Evolutionary conservation across 92 coral and sea anemone species (phyloP).

Genomic region (Blastomussa wellsi): DNA sequence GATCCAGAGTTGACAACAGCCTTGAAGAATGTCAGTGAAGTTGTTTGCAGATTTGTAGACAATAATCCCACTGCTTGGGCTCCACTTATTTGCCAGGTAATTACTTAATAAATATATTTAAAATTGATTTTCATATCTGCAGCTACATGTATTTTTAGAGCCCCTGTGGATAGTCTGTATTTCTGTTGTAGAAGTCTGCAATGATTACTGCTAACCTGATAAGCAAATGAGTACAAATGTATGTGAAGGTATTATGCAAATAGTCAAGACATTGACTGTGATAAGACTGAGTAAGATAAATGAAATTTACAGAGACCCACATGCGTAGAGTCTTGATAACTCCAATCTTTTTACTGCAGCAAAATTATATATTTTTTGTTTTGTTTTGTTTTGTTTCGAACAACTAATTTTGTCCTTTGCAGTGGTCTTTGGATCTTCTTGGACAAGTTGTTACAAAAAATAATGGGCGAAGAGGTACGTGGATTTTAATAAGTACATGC

Average conservation of each 20-base stretch:
- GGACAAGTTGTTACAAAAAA: slow-evolving; percentile 94
- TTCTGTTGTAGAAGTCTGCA: not conserved
- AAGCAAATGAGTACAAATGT: too few species aligned
- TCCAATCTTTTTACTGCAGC: too few species aligned
- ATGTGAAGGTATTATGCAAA: too few species aligned
- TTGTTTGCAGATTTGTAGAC: slow-evolving; percentile 80
- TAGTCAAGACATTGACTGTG: too few species aligned
- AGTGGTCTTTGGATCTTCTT: slow-evolving; percentile 97
- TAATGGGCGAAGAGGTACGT: slow-evolving; percentile 75
- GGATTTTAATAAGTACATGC: not conserved
- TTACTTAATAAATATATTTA: too few species aligned
- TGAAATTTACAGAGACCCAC: too few species aligned
- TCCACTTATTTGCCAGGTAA: slow-evolving; percentile 89
- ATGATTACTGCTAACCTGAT: not conserved
- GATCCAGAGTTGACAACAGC: slow-evolving; percentile 84
- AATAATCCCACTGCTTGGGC: slow-evolving; percentile 96
- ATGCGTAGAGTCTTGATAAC: too few species aligned
- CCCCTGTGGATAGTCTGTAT: too few species aligned
- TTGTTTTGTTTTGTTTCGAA: not conserved
- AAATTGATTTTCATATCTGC: too few species aligned
- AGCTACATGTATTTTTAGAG: not conserved
- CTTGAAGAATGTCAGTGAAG: slow-evolving; percentile 87
- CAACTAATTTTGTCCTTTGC: not conserved
- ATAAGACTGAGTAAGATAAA: too few species aligned
- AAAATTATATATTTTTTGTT: not conserved